These are phyloP conservation scores for Tenthredo scrophulariae DNA, from an alignment of 2,888 invertebrate species.

Conservation along the genomic window DNA sequence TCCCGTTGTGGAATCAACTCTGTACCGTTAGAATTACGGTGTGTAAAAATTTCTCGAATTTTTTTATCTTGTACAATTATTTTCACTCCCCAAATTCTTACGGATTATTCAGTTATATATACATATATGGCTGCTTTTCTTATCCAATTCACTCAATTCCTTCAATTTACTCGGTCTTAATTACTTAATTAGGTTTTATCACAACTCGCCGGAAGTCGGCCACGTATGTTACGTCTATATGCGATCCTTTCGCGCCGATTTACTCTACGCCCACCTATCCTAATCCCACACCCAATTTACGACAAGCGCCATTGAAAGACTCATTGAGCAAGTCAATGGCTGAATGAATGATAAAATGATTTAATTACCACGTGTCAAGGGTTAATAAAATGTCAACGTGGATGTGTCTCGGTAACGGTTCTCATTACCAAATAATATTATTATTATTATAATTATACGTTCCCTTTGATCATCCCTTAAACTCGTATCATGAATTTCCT, in stretches of 20 bases:
- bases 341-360: slow-evolving; percentile 69
- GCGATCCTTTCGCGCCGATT: slow-evolving; percentile 47
- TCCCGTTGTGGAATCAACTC: neutral
- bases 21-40: neutral
- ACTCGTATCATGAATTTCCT: neutral
- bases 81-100: slow-evolving; percentile 1
- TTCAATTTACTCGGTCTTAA: slow-evolving; percentile 37
- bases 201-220: slow-evolving; percentile 50
- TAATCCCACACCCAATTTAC: slow-evolving; percentile 70
- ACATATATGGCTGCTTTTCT: slow-evolving; percentile 14
- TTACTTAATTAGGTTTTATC: slow-evolving; percentile 44
- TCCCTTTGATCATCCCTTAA: neutral
- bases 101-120: neutral
- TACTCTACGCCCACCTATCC: slow-evolving; percentile 43
- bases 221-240: neutral
- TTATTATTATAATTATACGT: neutral
- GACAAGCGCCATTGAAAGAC: slow-evolving; percentile 55
- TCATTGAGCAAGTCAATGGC: slow-evolving; percentile 66
- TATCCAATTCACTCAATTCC: slow-evolving; percentile 46
- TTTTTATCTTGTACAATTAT: neutral
- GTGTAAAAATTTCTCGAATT: neutral
- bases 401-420: slow-evolving; percentile 24
- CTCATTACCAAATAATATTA: slow-evolving; percentile 30
- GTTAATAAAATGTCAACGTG: slow-evolving; percentile 62
- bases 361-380: slow-evolving; percentile 70